Percentiles rank a stretch among this genome's conserved stretches.
These are phyloP conservation scores for Pygmarrhopalites habei DNA, from an alignment of 1,140 invertebrate genomes.

Conservation along the genomic window DNA sequence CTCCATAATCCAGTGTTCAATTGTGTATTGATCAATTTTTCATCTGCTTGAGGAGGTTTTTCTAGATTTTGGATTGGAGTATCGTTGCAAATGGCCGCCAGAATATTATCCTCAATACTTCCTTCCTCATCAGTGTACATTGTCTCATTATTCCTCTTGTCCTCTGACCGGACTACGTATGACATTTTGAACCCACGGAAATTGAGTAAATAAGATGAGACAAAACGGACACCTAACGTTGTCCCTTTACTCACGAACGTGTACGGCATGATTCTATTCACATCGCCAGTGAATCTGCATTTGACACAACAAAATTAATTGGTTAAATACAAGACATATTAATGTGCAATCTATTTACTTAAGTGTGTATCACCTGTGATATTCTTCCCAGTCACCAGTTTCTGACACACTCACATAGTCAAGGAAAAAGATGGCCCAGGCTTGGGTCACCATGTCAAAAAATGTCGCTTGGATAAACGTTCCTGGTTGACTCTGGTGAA, in stretches of 20 bases:
- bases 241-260: constrained; percentile 24
- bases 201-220: constrained; percentile 22
- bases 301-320: neutral
- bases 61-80: constrained; percentile 15
- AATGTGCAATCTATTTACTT: constrained; percentile 3
- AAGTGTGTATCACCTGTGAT: constrained; percentile 13
- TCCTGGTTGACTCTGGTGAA: constrained; percentile 23
- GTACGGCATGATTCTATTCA: constrained; percentile 29
- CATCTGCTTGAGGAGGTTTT: neutral
- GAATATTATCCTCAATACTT: constrained; percentile 18
- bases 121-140: constrained; percentile 12
- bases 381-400: constrained; percentile 25
- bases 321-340: neutral
- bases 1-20: neutral
- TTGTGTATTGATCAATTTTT: neutral
- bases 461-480: constrained; percentile 29
- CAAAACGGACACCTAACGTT: constrained; percentile 23
- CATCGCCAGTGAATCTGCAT: constrained; percentile 31
- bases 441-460: constrained; percentile 35
- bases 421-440: constrained; percentile 23
- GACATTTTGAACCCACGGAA: constrained; percentile 33
- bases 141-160: constrained; percentile 2
- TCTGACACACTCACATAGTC: constrained; percentile 26
- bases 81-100: constrained; percentile 27
- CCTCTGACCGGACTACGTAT: constrained; percentile 21